A percentile compares a stretch with the other conserved stretches of the same genome.
phyloP scores from a whole-genome alignment of 1,140 invertebrate genomes.

The Drosophila kepulauana region DNA sequence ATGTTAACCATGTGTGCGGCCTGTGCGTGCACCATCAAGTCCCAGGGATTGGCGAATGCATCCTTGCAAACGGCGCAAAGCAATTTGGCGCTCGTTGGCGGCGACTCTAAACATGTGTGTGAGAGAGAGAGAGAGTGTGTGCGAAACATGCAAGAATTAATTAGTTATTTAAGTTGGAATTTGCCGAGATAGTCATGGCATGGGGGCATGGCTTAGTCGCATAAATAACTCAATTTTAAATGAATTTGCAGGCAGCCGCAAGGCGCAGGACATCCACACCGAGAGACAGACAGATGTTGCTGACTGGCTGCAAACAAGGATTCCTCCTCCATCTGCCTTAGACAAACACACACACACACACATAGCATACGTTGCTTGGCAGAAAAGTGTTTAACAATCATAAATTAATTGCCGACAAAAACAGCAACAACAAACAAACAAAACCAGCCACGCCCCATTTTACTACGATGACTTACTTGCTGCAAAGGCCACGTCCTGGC shows the following conservation, averaged over 20 bases:
- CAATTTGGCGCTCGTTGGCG: slow-evolving; percentile 86
- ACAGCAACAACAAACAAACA: slow-evolving; percentile 12
- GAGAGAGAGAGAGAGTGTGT: not conserved
- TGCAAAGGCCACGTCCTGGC: slow-evolving; percentile 86
- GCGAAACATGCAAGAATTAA: slow-evolving; percentile 75
- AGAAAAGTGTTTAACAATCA: slow-evolving; percentile 85
- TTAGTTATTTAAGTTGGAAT: slow-evolving; percentile 83
- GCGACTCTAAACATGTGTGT: slow-evolving; percentile 55
- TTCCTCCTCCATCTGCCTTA: slow-evolving; percentile 15
- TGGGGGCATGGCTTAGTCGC: slow-evolving; percentile 40
- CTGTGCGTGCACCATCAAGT: slow-evolving; percentile 92
- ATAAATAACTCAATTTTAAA: slow-evolving; percentile 84
- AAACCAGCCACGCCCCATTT: slow-evolving; percentile 7
- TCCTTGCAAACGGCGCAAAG: slow-evolving; percentile 92
- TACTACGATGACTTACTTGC: slow-evolving; percentile 74
- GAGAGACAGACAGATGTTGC: slow-evolving; percentile 62
- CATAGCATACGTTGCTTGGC: slow-evolving; percentile 9
- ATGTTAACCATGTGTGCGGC: slow-evolving; percentile 93
- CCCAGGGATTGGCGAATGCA: slow-evolving; percentile 91
- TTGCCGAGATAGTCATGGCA: slow-evolving; percentile 22
- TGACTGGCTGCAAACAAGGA: slow-evolving; percentile 61
- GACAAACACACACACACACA: slow-evolving; percentile 36
- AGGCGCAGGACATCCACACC: slow-evolving; percentile 40
- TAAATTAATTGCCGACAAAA: slow-evolving; percentile 84
- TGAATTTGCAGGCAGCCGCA: slow-evolving; percentile 62